Conservation (phyloP, 2,888 invertebrate species). For the Gastracanthus pulcherrimus region DNA sequence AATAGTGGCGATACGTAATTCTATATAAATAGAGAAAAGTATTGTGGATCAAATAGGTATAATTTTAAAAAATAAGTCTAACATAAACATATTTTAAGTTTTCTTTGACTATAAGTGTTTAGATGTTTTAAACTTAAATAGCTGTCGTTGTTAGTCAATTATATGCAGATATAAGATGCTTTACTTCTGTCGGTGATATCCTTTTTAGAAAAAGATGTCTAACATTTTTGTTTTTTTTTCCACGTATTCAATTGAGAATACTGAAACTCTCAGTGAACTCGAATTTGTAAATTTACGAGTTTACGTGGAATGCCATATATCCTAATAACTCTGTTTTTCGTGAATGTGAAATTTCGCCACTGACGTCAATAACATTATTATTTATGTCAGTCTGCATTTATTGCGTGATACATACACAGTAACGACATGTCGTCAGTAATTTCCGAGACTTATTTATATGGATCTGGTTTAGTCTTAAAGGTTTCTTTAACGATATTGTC, state of each 20-base stretch:
- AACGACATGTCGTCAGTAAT: not conserved
- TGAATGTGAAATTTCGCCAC: not conserved
- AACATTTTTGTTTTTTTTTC: no score
- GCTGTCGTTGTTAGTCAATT: no score
- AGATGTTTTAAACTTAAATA: no score
- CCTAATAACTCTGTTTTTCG: not conserved
- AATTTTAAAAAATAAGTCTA: no score
- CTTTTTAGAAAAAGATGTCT: no score
- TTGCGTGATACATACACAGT: not conserved
- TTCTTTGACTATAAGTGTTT: no score
- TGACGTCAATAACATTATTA: constrained; percentile 25
- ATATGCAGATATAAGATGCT: no score
- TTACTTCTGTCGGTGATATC: no score
- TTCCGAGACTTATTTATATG: not conserved
- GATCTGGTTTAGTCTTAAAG: not conserved
- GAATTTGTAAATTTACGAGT: not conserved
- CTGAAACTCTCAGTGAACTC: not conserved
- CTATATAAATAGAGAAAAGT: no score
- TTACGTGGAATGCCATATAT: not conserved
- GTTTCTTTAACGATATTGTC: not conserved
- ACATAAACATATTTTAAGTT: no score
- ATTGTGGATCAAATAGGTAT: no score
- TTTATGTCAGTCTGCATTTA: not conserved
- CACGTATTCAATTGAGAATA: not conserved
- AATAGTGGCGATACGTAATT: no score